Evolutionary conservation across 2,888 invertebrate species (phyloP), one percentile per base, ranked within the genome.

Genomic region (Dasypolia templi): DNA sequence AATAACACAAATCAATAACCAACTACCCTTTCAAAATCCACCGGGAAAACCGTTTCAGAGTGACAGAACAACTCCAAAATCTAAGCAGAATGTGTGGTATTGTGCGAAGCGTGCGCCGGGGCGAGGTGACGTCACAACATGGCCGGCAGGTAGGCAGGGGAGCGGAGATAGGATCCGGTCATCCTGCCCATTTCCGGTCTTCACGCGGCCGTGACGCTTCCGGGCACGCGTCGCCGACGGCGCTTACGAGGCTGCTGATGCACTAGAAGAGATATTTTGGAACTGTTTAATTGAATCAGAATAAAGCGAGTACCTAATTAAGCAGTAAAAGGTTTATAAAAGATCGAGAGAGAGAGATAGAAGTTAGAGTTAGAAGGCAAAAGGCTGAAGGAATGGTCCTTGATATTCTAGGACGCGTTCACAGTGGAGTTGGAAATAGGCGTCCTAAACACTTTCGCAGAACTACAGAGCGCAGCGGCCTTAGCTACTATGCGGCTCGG

Each of bases 171-270:
- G 96, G 95, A 96, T 96, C 95, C 96, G 96, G 96, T 96, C 96
- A 96, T 96, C 96, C 96, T 96, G 96, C 92, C 96, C 96, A 96
- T 96, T 96, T 96, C 96, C 96, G 96, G 96, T 96, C 96, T 96
- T 96, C 96, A 96, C 95, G 95, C 95, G 95, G 95, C 95, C 95
- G 95, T 96, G 96, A 95, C 95, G 96, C 96, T 95, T 96, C 96
- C 96, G 96, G 95, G 90, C 95, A 93, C 94, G 95, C 95, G 95
- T 95, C 95, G 95, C 92, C 93, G 93, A 91, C 93, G 94, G 89
- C 91, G 91, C 89, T 86, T 84, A 82, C 92, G 79, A 75, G 82
- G 92, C 92, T 91, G 87, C 91, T 91, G 74, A 82, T 78, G 39
- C 76, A 83, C 95, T 95, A 87, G 95, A 95, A 91, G 88, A 63